Percentiles rank a stretch among this genome's conserved stretches.
phyloP scores from a whole-genome alignment of 2,888 invertebrate species.

The Rhagophthalmus giganteus region DNA sequence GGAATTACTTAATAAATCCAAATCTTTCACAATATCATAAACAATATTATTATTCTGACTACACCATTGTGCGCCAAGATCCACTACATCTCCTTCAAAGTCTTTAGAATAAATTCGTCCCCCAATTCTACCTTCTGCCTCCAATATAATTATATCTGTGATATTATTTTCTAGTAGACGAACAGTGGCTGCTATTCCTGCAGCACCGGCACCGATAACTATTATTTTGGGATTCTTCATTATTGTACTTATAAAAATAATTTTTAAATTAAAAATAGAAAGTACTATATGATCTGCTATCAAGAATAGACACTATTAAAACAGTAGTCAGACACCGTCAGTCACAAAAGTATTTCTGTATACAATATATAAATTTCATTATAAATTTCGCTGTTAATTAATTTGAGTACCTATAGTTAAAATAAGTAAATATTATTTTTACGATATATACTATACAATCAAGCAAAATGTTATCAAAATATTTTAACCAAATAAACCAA shows the following conservation, averaged over 20 bases:
- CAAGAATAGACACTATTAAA: too few species aligned
- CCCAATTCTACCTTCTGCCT: conserved; percentile 52
- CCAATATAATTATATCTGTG: conserved; percentile 55
- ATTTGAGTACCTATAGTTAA: too few species aligned
- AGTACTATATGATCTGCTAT: too few species aligned
- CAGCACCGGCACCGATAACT: conserved; percentile 62
- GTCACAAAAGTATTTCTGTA: too few species aligned
- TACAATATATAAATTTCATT: too few species aligned
- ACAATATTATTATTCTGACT: conserved; percentile 50
- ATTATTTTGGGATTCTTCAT: conserved; percentile 48
- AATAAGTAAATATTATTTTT: too few species aligned
- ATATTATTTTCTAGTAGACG: conserved; percentile 56
- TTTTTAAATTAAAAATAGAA: not conserved
- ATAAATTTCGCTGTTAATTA: too few species aligned
- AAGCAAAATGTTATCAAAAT: too few species aligned
- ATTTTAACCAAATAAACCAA: too few species aligned
- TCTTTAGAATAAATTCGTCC: conserved; percentile 42
- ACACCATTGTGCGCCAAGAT: conserved; percentile 53
- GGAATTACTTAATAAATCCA: conserved; percentile 50
- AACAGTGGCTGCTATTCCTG: conserved; percentile 61
- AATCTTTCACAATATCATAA: conserved; percentile 47
- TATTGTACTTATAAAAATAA: not conserved
- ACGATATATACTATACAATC: too few species aligned
- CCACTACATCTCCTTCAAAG: conserved; percentile 34
- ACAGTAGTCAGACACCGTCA: too few species aligned